Percentiles rank a stretch among this genome's conserved stretches.
Conservation (phyloP, 2,888 invertebrate genomes). For the Andrena hattorfiana region DNA sequence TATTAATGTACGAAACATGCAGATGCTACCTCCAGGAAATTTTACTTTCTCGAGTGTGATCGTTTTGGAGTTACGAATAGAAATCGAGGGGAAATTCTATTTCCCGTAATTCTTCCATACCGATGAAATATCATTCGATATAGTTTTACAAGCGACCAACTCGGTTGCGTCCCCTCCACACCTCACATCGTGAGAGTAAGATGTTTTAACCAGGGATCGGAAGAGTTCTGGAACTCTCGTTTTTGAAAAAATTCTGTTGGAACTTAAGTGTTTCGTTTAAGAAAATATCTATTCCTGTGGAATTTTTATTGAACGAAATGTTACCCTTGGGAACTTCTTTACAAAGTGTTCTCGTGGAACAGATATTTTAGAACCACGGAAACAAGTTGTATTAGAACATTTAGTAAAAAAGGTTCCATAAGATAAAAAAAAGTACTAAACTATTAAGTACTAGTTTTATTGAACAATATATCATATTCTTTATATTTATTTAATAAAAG, state of each 20-base stretch:
- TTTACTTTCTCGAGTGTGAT: constrained; percentile 20
- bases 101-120: constrained; percentile 38
- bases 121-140: constrained; percentile 17
- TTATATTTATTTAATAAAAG: no score
- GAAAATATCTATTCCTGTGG: no score
- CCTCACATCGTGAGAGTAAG: constrained; percentile 1
- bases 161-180: constrained; percentile 5
- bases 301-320: background rate
- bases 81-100: constrained; percentile 2
- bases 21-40: constrained; percentile 48
- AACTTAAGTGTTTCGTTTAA: no score
- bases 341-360: no score
- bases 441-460: no score
- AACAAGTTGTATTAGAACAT: no score
- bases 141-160: constrained; percentile 2
- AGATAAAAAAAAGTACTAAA: no score
- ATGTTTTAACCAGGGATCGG: background rate
- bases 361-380: no score
- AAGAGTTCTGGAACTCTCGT: no score
- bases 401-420: no score
- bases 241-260: no score
- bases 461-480: no score
- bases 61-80: constrained; percentile 16
- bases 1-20: constrained; percentile 20
- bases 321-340: background rate